Base-by-base conservation (phyloP, 2,888 invertebrate genomes). In the Lithophane socia region DNA sequence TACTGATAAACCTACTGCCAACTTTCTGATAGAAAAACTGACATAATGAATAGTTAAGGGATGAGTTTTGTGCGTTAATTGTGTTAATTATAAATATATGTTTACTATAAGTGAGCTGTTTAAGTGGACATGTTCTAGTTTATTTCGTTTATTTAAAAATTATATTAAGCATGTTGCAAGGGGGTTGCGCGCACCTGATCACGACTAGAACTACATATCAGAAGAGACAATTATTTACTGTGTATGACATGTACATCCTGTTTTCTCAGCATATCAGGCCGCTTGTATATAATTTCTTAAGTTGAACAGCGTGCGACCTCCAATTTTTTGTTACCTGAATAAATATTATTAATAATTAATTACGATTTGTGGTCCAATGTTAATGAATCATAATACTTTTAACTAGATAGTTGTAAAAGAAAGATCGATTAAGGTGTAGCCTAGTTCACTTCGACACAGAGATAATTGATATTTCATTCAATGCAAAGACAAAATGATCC, bases 331-430 rank as follows among this genome's bases (percentile, higher is more conserved):
- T 97, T 97, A 97, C 97, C 97, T 97, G 97, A 97, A 94, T 96
- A 95, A 89, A 95, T 96, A 96, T 94, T 95, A 95, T 94, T 93
- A 93, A 94, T 95, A 94, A 95, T 94, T 95, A 95, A 95, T 95
- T 96, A 96, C 95, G 92, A 96, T 95, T 93, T 95, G 97, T 96
- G 97, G 97, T 97, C 97, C 97, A 97, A 97, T 97, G 95, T 96
- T 96, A 94, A 95, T 94, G 95, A 95, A 96, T 95, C 96, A 95
- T 95, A 93, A 95, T 95, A 95, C 93, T 95, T 88, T 93, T 93
- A 94, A 94, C 93, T 96, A 96, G 94, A 95, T 96, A 96, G 95
- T 91, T 92, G 91, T 93, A 93, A 95, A 92, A 90, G 88, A 93
- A 92, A 91, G 92, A 89, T 94, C 91, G 92, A 88, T 87, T 93